Base-by-base conservation (phyloP, 2,113 vertebrate species). In the Datnioides undecimradiatus region DNA sequence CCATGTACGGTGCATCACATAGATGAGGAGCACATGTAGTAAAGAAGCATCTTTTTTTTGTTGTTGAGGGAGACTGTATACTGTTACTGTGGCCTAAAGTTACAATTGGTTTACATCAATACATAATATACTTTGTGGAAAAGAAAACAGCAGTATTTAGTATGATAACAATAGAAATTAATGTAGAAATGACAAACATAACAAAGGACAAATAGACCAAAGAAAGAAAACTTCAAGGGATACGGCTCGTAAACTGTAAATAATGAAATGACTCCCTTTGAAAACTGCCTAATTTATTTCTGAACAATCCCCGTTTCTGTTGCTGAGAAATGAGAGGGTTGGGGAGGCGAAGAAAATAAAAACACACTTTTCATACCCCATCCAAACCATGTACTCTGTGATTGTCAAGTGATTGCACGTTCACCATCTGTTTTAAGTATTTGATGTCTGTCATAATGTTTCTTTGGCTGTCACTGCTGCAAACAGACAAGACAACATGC, bases 381-480 rank as follows among this genome's bases (percentile, higher is more conserved):
- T 54, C 40, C 27, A 75, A 68, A 40, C 40, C 34, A 40, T 23
- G 58, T 25, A 48, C 65, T 65, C 17, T 43, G 25, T 59, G 55
- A 54, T 12, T 25, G 36, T 78, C 58, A 66, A 66, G 49, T 3
- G 34, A 80, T 59, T 14, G 19, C 63, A 41, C 45, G 34, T 27
- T 62, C 17, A 41, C 33, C 64, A 81, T 74, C 69, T 77, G 68
- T 67, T 87, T 71, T 55, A 40, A 73, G 64, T 48, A 49, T 66
- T 43, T 81, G 51, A 54, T 38, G n/a, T 16, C 58, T 65, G 54
- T 77, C 55, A 55, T 31, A 73, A 57, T 59, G 52, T 55, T 72
- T 57, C 33, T 72, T 71, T 83, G 36, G 58, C 59, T 64, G 41
- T 59, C 14, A 0, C n/a, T 31, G 40, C 41, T 38, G 57, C 29